phyloP scores from a whole-genome alignment of 2,113 vertebrate genomes.

The Cynoglossus semilaevis region DNA sequence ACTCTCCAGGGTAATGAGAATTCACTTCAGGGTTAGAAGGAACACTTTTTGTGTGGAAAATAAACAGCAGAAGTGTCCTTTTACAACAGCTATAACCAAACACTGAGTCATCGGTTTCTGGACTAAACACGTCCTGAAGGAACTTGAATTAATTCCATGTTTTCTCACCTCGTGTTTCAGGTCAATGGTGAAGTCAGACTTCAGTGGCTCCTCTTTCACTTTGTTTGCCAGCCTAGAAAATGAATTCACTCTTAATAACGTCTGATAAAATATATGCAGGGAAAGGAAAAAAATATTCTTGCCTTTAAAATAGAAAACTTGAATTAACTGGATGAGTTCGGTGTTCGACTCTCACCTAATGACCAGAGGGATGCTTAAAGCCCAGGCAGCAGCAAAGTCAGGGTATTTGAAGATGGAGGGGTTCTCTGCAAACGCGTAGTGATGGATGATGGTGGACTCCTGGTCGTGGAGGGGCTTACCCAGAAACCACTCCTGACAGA shows the following conservation, averaged over 20 bases:
- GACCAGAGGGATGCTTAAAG: constrained; percentile 86
- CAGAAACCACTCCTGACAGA: constrained; percentile 90
- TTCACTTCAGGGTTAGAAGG: constrained; percentile 60
- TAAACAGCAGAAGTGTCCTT: constrained; percentile 13
- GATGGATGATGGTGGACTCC: constrained; percentile 97
- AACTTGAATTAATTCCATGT: neutral
- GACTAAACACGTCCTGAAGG: constrained; percentile 5
- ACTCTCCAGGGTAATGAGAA: constrained; percentile 61
- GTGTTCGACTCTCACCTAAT: constrained; percentile 79
- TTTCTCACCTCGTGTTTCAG: constrained; percentile 92
- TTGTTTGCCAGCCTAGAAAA: constrained; percentile 83
- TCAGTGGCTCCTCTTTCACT: constrained; percentile 85
- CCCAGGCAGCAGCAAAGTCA: constrained; percentile 94
- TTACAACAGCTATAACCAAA: constrained; percentile 19
- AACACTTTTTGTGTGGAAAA: constrained; percentile 39
- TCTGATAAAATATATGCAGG: neutral
- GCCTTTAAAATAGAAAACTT: neutral
- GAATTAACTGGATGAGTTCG: neutral
- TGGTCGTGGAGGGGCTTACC: constrained; percentile 91
- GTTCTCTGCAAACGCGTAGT: constrained; percentile 97
- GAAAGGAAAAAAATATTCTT: neutral
- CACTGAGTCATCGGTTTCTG: constrained; percentile 10
- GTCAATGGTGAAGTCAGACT: constrained; percentile 97
- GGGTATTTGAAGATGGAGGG: constrained; percentile 91
- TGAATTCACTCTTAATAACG: neutral